phyloP scores from a whole-genome alignment of 1,140 invertebrate species.

The Diploscapter pachys region DNA sequence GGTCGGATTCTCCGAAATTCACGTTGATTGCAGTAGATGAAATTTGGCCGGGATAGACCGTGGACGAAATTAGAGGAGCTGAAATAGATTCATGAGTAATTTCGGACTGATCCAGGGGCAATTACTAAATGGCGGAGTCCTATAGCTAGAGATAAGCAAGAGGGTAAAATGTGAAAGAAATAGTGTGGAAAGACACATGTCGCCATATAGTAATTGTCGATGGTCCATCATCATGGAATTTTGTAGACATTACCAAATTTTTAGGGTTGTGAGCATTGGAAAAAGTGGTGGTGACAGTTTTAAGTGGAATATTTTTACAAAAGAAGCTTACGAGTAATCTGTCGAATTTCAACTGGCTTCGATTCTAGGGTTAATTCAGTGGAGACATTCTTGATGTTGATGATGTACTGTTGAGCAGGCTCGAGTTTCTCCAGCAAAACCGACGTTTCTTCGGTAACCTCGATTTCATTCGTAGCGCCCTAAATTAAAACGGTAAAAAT shows the following conservation, averaged over 20 bases:
- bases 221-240: too few relatives aligned
- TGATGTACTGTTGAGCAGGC: constrained; percentile 47
- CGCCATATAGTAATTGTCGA: too few relatives aligned
- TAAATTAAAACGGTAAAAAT: constrained; percentile 30
- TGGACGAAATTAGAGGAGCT: constrained; percentile 56
- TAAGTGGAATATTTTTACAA: too few relatives aligned
- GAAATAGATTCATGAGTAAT: constrained; percentile 16
- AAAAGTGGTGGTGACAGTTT: too few relatives aligned
- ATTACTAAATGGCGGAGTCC: neutral
- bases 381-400: constrained; percentile 50
- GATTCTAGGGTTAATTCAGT: constrained; percentile 42
- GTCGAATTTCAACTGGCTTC: constrained; percentile 43
- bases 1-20: constrained; percentile 55
- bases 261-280: too few relatives aligned
- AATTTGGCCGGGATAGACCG: constrained; percentile 54
- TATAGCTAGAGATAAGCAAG: too few relatives aligned
- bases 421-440: constrained; percentile 47
- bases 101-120: neutral
- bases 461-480: constrained; percentile 41
- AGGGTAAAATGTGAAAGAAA: too few relatives aligned
- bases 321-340: constrained; percentile 42
- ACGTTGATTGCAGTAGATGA: constrained; percentile 55
- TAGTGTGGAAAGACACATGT: too few relatives aligned
- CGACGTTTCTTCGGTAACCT: constrained; percentile 29
- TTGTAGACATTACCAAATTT: too few relatives aligned